Evolutionary conservation across 30 jellyfish, hydroid and myxozoan species (phyloP).

Genomic region (Hydractinia symbiolongicarpus): DNA sequence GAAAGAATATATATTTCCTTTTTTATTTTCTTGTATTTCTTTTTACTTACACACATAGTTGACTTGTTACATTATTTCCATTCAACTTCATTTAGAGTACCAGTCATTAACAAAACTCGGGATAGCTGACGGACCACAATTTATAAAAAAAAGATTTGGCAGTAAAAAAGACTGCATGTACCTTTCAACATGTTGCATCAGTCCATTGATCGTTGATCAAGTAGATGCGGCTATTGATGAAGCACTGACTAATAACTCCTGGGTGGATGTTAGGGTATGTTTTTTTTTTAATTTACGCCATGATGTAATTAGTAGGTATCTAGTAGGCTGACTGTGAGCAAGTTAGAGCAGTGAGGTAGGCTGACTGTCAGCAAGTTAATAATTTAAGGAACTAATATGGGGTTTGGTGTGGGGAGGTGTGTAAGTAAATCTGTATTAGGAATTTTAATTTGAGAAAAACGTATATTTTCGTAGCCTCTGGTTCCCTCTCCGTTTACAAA

Average conservation of each 20-base stretch:
- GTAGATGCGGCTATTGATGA: slow-evolving; percentile 81
- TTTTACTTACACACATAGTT: too few relatives aligned
- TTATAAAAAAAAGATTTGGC: slow-evolving; percentile 52
- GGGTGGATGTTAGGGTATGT: slow-evolving; percentile 66
- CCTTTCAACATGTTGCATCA: slow-evolving; percentile 70
- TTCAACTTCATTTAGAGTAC: slow-evolving; percentile 39
- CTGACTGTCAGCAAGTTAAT: neutral
- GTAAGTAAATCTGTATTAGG: too few relatives aligned
- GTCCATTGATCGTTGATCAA: slow-evolving; percentile 54
- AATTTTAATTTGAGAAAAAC: too few relatives aligned
- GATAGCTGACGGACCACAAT: slow-evolving; percentile 64
- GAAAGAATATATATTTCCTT: too few relatives aligned
- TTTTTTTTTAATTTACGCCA: neutral
- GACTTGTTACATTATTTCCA: too few relatives aligned
- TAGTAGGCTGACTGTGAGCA: neutral
- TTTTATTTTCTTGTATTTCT: too few relatives aligned
- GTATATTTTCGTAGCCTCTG: slow-evolving; percentile 41
- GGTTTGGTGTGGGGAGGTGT: too few relatives aligned
- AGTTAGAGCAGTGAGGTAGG: neutral
- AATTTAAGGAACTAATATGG: too few relatives aligned
- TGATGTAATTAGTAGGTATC: neutral
- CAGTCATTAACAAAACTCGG: slow-evolving; percentile 63
- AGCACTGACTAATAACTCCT: slow-evolving; percentile 41
- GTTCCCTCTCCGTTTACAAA: slow-evolving; percentile 75
- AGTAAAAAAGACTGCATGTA: slow-evolving; percentile 34